Evolutionary conservation across 2,113 vertebrate species (phyloP).

Genomic region (Eulemur rufifrons): DNA sequence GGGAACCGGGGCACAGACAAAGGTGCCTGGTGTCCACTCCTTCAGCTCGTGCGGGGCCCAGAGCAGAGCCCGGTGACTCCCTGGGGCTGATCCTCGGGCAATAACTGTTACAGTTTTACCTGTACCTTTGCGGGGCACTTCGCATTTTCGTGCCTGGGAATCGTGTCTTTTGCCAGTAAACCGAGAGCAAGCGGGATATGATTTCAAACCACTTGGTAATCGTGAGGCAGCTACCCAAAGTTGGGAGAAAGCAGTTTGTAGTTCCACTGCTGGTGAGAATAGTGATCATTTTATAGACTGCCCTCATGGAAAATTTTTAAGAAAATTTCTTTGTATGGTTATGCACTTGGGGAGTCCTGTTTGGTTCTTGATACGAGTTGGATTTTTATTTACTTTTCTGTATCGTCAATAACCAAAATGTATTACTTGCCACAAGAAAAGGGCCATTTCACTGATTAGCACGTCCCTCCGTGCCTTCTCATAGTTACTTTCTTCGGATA

Average conservation of each 20-base stretch:
- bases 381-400: slow-evolving; percentile 16
- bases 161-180: background rate
- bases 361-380: background rate
- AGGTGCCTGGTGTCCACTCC: slow-evolving; percentile 34
- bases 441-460: background rate
- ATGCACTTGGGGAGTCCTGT: background rate
- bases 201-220: background rate
- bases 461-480: background rate
- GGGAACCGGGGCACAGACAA: slow-evolving; percentile 29
- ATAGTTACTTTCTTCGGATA: background rate
- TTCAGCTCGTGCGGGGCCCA: background rate
- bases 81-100: background rate
- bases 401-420: background rate
- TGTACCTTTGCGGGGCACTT: background rate
- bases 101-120: background rate
- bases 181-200: background rate
- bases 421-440: slow-evolving; percentile 13
- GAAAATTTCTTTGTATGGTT: background rate
- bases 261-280: background rate
- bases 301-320: background rate
- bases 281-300: background rate
- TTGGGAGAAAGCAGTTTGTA: background rate
- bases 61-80: background rate
- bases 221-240: background rate
- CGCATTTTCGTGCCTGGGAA: background rate